Base-by-base conservation (phyloP, 92 coral and sea anemone genomes). In the Meandrina meandrites region DNA sequence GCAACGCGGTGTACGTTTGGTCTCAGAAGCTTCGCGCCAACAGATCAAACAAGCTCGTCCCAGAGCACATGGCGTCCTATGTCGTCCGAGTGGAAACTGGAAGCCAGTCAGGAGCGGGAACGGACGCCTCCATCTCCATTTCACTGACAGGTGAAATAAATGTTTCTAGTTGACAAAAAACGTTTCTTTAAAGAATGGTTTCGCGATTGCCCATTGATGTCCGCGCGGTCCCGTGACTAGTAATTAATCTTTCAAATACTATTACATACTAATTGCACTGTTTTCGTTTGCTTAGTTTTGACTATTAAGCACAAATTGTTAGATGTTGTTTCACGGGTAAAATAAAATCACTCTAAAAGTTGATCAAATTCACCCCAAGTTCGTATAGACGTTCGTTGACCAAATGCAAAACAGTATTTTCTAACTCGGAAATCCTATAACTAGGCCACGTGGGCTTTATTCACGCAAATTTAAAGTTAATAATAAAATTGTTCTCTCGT, bases 71-170 rank as follows among this genome's bases (percentile, higher is more conserved):
- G 79, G 79, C 91, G 56, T 50, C 81, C 47, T 93, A 93, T 78
- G 24, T 79, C 50, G 82, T 95, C 83, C 70, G 75, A 14, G 83
- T 93, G 17, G 91, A 93, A 66, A 94, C 91, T 79, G 98, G 91
- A 13, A 88, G 80, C 57, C 90, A 80, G 27, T 78, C 71, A 32
- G 76, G 71, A 17, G 93, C 96, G 2, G 92, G 92, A 16, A 93
- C 92, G 15, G 83, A 90, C 31, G 86, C 92, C 18, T 42, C 37
- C 34, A 93, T 95, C 19, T 36, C 82, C 36, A 80, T 93, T n/a
- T 81, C 93, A 3, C 85, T 95, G 66, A 91, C 88, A 80, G 97
- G 97, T 94, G 88, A 47, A 51, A 50, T 50, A 19, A 58, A 19
- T 1, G 2, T 47, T 42, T 12, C 53, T 24, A 21, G 0, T 24